A percentile compares a stretch with the other conserved stretches of the same genome.
Conservation (phyloP, 2,113 vertebrate genomes). For the Pelecanoides urinatrix region DNA sequence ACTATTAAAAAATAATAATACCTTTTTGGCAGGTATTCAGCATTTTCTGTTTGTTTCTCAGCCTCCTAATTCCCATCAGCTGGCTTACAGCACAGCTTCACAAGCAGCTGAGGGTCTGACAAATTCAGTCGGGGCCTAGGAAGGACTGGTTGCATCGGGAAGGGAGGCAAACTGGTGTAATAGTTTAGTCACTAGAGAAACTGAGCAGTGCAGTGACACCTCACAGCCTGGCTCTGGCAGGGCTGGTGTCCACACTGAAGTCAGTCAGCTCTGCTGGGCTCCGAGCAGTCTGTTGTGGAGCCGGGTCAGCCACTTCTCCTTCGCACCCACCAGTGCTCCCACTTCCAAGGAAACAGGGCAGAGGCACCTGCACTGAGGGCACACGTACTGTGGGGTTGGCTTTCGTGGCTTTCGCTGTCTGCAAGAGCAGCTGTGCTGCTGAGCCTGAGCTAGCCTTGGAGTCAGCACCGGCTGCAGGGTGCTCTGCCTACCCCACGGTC, state of each 20-base stretch:
- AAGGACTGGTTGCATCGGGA: not conserved
- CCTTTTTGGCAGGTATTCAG: not conserved
- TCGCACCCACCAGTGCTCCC: not conserved
- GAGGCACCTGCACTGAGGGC: not conserved
- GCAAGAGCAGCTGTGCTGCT: not conserved
- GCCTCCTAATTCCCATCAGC: not conserved
- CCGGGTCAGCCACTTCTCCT: not conserved
- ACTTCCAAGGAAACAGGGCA: not conserved
- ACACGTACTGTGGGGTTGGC: accelerated
- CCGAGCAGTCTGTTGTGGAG: not conserved
- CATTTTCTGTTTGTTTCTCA: not conserved
- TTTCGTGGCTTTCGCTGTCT: accelerated
- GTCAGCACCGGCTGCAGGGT: not conserved
- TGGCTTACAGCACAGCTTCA: not conserved
- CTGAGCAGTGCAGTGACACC: accelerated
- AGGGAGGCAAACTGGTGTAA: not conserved
- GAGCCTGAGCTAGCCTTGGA: not conserved
- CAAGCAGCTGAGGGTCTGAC: not conserved
- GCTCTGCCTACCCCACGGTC: not conserved
- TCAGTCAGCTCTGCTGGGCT: not conserved
- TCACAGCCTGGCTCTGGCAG: not conserved
- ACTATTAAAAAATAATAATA: not conserved
- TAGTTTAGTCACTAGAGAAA: not conserved
- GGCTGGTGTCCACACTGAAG: not conserved
- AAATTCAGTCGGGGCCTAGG: not conserved